Percentiles rank a stretch among this genome's conserved stretches.
phyloP scores from a whole-genome alignment of 2,888 invertebrate genomes.

The Mesorhabditis spiculigera region DNA sequence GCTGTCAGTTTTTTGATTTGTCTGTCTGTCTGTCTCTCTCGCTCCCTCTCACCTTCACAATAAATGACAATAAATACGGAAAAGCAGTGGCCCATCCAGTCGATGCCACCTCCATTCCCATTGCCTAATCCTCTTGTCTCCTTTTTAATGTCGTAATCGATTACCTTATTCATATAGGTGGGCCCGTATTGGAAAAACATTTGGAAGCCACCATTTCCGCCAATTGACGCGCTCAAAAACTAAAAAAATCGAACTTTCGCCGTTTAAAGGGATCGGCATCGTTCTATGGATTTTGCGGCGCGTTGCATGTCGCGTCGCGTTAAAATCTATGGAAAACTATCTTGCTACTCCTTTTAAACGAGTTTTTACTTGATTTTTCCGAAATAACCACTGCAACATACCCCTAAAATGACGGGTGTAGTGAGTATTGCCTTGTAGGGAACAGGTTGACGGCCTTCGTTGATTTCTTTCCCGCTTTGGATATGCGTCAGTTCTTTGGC shows the following conservation, averaged over 20 bases:
- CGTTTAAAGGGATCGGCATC: no score
- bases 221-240: not conserved
- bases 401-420: not conserved
- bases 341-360: no score
- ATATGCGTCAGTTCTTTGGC: not conserved
- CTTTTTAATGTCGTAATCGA: no score
- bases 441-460: not conserved
- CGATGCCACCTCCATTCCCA: not conserved
- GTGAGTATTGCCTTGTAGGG: not conserved
- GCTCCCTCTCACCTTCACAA: not conserved
- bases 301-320: no score
- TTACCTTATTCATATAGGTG: conserved; percentile 12
- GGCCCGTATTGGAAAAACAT: conserved; percentile 12
- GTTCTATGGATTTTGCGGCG: no score
- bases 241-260: no score
- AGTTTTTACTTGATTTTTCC: no score
- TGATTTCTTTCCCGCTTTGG: not conserved
- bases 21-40: no score
- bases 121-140: no score
- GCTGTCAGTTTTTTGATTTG: no score
- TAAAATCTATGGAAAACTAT: no score
- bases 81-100: conserved; percentile 9
- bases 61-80: not conserved
- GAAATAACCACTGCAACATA: no score
- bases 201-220: conserved; percentile 10